Evolutionary conservation across 2,113 vertebrate genomes (phyloP), one percentile per base, ranked within the genome.

Genomic region (Cyrtonyx montezumae): DNA sequence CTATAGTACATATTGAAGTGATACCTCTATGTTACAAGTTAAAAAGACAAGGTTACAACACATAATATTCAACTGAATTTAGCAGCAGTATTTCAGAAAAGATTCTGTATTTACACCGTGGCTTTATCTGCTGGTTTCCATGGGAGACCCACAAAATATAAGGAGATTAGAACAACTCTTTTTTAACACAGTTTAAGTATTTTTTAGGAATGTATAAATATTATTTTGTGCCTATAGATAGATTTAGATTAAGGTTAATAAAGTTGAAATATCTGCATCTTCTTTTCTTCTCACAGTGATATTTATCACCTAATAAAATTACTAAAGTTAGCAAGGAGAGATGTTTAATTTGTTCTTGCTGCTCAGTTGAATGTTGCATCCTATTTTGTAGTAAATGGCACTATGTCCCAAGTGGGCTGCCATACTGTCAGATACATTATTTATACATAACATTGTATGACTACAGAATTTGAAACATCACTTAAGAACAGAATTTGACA

Each of bases 381-480:
- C 98, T 98, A 97, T 98, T 98, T 98, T 97, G 97, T 97, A 97
- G 97, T 98, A 98, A 98, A 98, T 98, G 97, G 97, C 97, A 97
- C 96, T 95, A 91, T 95, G 94, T 98, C 98, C 98, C 98, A 97
- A 97, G 98, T 98, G 98, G 89, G 97, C 95, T 97, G 95, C 98
- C 97, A 97, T 97, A 98, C 97, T 98, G 98, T 98, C 98, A 98
- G 96, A 97, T 97, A 96, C 98, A 98, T 98, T 98, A 98, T 98
- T 98, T 98, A 98, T 98, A 97, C 97, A 98, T 98, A 98, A 96
- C 98, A n/a, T n/a, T n/a, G n/a, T n/a, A n/a, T n/a, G n/a, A n/a
- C n/a, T n/a, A 8, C 11, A 71, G 56, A 91, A 79, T 89, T 82
- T 45, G 0, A 79, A 69, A 59, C 68, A 26, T 22, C 65, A 42